Conservation (phyloP, 1,140 invertebrate species). For the Melitaea cinxia region DNA sequence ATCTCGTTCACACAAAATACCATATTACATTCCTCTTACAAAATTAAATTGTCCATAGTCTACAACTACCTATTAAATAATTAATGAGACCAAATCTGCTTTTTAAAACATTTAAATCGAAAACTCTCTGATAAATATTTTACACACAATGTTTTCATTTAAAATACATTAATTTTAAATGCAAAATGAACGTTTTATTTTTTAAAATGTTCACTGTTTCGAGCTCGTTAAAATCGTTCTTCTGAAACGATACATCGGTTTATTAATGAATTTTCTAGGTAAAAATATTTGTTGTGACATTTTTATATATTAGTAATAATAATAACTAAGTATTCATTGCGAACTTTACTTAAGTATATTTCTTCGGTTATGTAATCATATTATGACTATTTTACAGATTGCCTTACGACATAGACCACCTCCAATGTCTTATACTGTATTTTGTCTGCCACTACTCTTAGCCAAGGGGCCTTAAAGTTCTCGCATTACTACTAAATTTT, state of each 20-base stretch:
- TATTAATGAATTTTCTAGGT: constrained; percentile 28
- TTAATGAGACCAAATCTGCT: neutral
- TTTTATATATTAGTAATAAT: too few species aligned
- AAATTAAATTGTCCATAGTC: neutral
- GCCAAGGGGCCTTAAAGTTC: too few species aligned
- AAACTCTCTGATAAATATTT: neutral
- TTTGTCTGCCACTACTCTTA: too few species aligned
- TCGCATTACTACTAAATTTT: too few species aligned
- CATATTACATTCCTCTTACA: too few species aligned
- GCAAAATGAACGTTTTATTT: constrained; percentile 33
- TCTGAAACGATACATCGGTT: constrained; percentile 29
- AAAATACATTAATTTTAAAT: constrained; percentile 33
- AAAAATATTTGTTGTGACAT: constrained; percentile 4
- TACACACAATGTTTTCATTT: constrained; percentile 13
- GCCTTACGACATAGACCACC: too few species aligned
- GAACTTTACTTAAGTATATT: too few species aligned
- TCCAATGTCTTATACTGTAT: too few species aligned
- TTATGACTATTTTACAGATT: too few species aligned
- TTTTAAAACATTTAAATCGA: constrained; percentile 1
- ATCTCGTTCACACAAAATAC: too few species aligned
- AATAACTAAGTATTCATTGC: too few species aligned
- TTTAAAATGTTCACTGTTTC: constrained; percentile 25
- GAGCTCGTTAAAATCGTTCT: constrained; percentile 33
- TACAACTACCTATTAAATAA: neutral
- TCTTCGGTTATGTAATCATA: too few species aligned